Percentiles rank a stretch among this genome's conserved stretches.
These are phyloP conservation scores for Pongo abelii DNA, from an alignment of 2,113 vertebrate species.

Conservation along the genomic window DNA sequence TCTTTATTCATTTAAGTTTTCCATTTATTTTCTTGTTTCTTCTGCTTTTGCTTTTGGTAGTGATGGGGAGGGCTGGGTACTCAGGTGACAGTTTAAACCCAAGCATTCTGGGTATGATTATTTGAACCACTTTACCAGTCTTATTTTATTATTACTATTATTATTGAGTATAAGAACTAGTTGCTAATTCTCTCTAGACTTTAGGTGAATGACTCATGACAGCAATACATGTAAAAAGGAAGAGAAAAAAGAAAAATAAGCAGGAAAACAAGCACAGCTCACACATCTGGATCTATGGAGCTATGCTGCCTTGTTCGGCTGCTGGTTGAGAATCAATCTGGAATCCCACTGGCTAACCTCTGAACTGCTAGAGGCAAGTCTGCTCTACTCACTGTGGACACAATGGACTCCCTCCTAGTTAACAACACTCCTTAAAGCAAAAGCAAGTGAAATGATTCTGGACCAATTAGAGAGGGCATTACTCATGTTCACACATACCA, in stretches of 20 bases:
- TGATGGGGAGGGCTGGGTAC: background rate
- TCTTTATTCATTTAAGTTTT: background rate
- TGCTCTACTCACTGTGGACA: background rate
- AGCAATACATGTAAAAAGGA: conserved; percentile 30
- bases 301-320: background rate
- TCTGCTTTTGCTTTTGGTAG: background rate
- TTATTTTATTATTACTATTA: background rate
- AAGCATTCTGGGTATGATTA: conserved; percentile 61
- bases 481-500: background rate
- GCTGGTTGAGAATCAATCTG: conserved; percentile 5
- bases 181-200: background rate
- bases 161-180: conserved; percentile 55
- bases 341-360: conserved; percentile 31
- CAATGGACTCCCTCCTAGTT: background rate
- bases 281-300: background rate
- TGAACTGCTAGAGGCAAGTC: background rate
- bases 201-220: conserved; percentile 21
- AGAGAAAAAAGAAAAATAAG: background rate
- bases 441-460: background rate
- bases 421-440: background rate
- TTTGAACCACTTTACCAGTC: conserved; percentile 64
- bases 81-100: conserved; percentile 59
- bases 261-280: background rate
- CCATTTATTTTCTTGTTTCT: background rate
- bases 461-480: background rate